These are phyloP conservation scores for Ceratina australensis DNA, from an alignment of 1,140 invertebrate genomes.

Conservation along the genomic window DNA sequence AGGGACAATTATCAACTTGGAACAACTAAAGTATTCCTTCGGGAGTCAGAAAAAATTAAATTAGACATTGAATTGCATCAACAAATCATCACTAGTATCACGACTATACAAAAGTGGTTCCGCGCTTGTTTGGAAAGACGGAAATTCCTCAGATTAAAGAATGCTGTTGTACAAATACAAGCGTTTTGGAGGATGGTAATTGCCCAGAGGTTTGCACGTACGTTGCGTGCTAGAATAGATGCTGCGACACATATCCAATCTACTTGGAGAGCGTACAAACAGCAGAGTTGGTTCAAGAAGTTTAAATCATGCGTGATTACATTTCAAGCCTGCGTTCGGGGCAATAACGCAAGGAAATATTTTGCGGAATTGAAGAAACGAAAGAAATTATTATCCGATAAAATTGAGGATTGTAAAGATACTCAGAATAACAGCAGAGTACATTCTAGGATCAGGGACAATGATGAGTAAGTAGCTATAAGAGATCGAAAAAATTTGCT, in stretches of 20 bases:
- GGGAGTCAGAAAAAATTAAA: constrained; percentile 96
- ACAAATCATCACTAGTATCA: constrained; percentile 95
- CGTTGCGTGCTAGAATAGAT: constrained; percentile 75
- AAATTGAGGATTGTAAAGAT: constrained; percentile 47
- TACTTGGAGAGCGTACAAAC: constrained; percentile 85
- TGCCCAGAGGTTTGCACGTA: constrained; percentile 77
- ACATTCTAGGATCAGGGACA: constrained; percentile 35
- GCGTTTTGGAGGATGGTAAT: constrained; percentile 85
- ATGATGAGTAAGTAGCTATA: constrained; percentile 53
- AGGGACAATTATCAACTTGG: constrained; percentile 95
- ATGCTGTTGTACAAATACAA: constrained; percentile 89
- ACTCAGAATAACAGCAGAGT: constrained; percentile 43
- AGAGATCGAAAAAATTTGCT: background rate
- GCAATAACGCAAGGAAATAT: constrained; percentile 81
- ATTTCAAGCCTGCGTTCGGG: constrained; percentile 88
- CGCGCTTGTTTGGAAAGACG: constrained; percentile 88
- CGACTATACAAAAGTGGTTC: constrained; percentile 96
- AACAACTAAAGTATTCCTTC: constrained; percentile 93
- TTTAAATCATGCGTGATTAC: constrained; percentile 81
- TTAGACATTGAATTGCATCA: constrained; percentile 95
- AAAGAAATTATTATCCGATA: constrained; percentile 59
- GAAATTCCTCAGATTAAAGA: constrained; percentile 87
- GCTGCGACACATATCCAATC: constrained; percentile 89
- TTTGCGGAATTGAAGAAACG: constrained; percentile 76
- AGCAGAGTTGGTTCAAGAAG: constrained; percentile 84